These are phyloP conservation scores for Forbesichthys agassizii DNA, from an alignment of 2,113 vertebrate genomes.

Conservation along the genomic window DNA sequence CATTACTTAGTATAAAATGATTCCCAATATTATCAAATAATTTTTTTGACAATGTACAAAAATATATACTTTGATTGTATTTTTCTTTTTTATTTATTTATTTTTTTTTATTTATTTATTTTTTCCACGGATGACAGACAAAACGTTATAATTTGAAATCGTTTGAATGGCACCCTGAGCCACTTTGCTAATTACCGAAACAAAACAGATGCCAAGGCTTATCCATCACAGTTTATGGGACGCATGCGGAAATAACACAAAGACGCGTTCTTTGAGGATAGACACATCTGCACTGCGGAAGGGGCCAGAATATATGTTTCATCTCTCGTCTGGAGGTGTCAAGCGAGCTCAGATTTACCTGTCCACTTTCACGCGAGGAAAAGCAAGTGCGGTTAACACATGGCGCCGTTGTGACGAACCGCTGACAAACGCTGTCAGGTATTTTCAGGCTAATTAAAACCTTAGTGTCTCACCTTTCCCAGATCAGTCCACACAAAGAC, in stretches of 20 bases:
- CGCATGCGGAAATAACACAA: not conserved
- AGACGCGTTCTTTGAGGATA: slow-evolving; percentile 10
- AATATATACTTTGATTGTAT: no score
- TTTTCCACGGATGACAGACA: slow-evolving; percentile 15
- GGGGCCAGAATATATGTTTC: not conserved
- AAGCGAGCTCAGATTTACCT: not conserved
- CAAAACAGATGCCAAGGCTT: slow-evolving; percentile 10
- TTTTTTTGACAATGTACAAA: no score
- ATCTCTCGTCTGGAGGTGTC: slow-evolving; percentile 15
- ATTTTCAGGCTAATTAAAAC: slow-evolving; percentile 76
- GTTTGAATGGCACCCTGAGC: slow-evolving; percentile 2
- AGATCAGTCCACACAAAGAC: slow-evolving; percentile 68
- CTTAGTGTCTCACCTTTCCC: slow-evolving; percentile 63
- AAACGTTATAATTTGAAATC: slow-evolving; percentile 8
- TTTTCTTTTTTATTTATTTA: no score
- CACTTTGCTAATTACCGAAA: slow-evolving; percentile 22
- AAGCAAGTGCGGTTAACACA: slow-evolving; percentile 24
- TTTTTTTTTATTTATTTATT: no score
- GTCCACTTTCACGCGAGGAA: not conserved
- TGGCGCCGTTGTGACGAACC: slow-evolving; percentile 41
- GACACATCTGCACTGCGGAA: not conserved
- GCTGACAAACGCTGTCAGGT: slow-evolving; percentile 68
- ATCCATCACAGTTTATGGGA: slow-evolving; percentile 15
- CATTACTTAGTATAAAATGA: no score
- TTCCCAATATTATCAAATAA: no score